A percentile compares a stretch with the other conserved stretches of the same genome.
Conservation (phyloP, 2,797 vertebrate species). For the Siniperca obscura region DNA sequence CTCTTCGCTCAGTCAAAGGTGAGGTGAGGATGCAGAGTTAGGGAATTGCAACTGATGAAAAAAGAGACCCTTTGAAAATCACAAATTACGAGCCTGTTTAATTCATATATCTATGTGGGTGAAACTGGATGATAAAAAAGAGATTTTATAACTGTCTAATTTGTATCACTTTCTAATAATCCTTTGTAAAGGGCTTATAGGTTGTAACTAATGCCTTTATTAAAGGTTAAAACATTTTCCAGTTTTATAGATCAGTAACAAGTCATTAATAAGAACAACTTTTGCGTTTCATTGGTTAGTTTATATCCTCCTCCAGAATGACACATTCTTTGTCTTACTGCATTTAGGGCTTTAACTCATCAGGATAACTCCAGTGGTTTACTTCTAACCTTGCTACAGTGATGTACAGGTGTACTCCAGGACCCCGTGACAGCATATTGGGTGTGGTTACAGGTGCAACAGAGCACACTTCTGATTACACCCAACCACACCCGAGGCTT, state of each 20-base stretch:
- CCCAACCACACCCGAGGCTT: not conserved
- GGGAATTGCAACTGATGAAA: not conserved
- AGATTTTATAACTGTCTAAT: not conserved
- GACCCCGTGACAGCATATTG: not conserved
- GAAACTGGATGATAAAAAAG: not conserved
- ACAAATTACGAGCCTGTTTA: not conserved
- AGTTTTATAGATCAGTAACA: not conserved
- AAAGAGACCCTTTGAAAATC: not conserved
- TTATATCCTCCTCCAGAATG: not conserved
- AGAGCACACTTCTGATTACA: not conserved
- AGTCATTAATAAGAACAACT: not conserved
- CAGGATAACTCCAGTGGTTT: not conserved
- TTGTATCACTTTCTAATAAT: not conserved
- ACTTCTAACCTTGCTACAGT: not conserved
- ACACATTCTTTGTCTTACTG: not conserved
- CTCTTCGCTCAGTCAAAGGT: slow-evolving; percentile 89
- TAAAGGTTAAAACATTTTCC: not conserved
- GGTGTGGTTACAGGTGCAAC: not conserved
- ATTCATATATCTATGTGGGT: not conserved
- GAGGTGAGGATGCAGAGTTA: slow-evolving; percentile 49
- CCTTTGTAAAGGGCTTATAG: not conserved
- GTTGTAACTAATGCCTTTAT: not conserved
- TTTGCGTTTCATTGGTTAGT: not conserved
- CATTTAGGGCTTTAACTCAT: not conserved
- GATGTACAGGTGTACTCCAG: too few relatives aligned